These are phyloP conservation scores for Condylostylus longicornis DNA, from an alignment of 1,140 invertebrate genomes.

Conservation along the genomic window DNA sequence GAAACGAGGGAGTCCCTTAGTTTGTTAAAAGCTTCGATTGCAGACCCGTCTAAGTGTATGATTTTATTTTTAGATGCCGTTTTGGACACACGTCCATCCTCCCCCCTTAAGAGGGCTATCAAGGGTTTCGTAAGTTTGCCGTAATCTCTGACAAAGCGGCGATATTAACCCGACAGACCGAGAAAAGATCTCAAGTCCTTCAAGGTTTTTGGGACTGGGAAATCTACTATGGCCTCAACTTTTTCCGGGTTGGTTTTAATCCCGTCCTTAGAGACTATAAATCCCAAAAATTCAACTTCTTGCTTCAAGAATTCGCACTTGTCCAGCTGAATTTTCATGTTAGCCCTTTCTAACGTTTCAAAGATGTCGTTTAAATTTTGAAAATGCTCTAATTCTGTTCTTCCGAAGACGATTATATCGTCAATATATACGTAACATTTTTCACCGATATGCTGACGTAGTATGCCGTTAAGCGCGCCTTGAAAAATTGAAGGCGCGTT, in stretches of 20 bases:
- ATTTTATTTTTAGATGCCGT: conserved; percentile 12
- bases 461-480: conserved; percentile 28
- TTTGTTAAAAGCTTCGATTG: conserved; percentile 15
- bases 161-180: conserved; percentile 17
- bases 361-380: conserved; percentile 13
- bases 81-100: conserved; percentile 5
- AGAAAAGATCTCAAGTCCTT: conserved; percentile 17
- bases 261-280: conserved; percentile 14
- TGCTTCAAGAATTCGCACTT: conserved; percentile 15
- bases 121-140: conserved; percentile 13
- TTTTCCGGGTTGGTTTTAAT: conserved; percentile 12
- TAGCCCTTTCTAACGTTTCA: conserved; percentile 8
- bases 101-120: conserved; percentile 6
- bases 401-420: conserved; percentile 20
- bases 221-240: conserved; percentile 12
- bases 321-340: conserved; percentile 17
- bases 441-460: conserved; percentile 5
- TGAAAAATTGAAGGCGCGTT: conserved; percentile 32
- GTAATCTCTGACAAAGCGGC: conserved; percentile 16
- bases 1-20: conserved; percentile 16
- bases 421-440: conserved; percentile 8
- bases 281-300: conserved; percentile 16
- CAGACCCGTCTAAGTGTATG: conserved; percentile 14
- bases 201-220: conserved; percentile 14
- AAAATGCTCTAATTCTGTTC: conserved; percentile 5